These are phyloP conservation scores for Cyprinus carpio DNA, from an alignment of 2,113 vertebrate species.

Conservation along the genomic window DNA sequence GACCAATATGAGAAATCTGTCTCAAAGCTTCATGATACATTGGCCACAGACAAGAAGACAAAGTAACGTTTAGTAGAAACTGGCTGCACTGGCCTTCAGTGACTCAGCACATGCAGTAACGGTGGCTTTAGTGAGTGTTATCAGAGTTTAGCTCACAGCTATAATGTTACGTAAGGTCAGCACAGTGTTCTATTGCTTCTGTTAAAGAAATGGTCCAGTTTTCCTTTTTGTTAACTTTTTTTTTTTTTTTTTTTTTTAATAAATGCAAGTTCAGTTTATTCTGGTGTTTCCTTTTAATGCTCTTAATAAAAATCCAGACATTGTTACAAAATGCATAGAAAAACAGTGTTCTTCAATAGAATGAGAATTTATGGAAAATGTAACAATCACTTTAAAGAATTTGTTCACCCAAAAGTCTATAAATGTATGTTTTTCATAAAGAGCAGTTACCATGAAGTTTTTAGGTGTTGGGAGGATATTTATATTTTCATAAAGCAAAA, in stretches of 20 bases:
- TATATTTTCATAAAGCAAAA: not conserved
- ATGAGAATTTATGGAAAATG: not conserved
- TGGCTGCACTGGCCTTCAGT: not conserved
- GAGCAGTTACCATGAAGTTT: not conserved
- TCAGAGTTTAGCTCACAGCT: conserved; percentile 11
- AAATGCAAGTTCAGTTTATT: not conserved
- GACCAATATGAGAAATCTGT: conserved; percentile 89
- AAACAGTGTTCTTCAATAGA: not conserved
- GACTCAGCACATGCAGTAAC: not conserved
- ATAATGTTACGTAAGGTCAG: conserved; percentile 21
- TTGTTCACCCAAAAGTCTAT: no score
- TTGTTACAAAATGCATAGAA: not conserved
- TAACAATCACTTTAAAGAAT: not conserved
- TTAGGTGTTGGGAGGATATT: not conserved
- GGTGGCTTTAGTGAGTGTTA: conserved; percentile 22
- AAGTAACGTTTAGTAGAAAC: conserved; percentile 70
- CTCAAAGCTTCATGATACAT: conserved; percentile 87
- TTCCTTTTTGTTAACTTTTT: not conserved
- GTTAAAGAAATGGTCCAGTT: conserved; percentile 15
- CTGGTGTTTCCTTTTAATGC: not conserved
- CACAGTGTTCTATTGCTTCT: conserved; percentile 28
- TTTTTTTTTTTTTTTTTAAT: not conserved
- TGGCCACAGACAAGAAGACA: conserved; percentile 84
- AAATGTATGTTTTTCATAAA: not conserved
- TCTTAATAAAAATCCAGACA: not conserved